These are phyloP conservation scores for Lagopus leucura DNA, from an alignment of 2,113 vertebrate species.

Conservation along the genomic window DNA sequence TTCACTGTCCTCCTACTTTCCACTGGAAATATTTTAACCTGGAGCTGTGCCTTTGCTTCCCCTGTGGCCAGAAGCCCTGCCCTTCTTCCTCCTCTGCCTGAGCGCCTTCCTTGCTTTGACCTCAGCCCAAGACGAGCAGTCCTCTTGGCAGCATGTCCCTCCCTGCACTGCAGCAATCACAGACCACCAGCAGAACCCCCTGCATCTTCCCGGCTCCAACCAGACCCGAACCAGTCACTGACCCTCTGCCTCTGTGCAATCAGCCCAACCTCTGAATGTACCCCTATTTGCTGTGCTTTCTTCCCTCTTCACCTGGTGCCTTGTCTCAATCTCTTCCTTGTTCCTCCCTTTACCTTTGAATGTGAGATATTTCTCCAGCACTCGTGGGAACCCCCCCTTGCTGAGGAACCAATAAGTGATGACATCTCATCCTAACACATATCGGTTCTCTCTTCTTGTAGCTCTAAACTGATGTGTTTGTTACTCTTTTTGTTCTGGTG, in stretches of 20 bases:
- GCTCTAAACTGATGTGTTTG: neutral
- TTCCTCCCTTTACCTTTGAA: neutral
- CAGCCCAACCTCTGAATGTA: neutral
- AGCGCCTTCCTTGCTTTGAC: neutral
- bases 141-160: neutral
- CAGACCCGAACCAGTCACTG: neutral
- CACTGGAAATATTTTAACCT: neutral
- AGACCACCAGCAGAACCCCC: neutral
- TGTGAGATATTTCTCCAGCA: neutral
- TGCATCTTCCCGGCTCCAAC: neutral
- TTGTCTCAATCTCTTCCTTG: neutral
- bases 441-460: neutral
- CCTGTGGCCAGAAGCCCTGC: neutral
- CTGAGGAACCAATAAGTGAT: neutral
- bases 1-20: neutral
- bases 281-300: neutral
- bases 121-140: neutral
- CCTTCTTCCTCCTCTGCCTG: neutral
- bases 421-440: neutral
- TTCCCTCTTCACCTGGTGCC: neutral
- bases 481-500: neutral
- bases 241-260: neutral
- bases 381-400: neutral
- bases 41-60: neutral
- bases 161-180: fast-evolving